phyloP scores from a whole-genome alignment of 2,888 invertebrate genomes.

The Lasioglossum lativentre region DNA sequence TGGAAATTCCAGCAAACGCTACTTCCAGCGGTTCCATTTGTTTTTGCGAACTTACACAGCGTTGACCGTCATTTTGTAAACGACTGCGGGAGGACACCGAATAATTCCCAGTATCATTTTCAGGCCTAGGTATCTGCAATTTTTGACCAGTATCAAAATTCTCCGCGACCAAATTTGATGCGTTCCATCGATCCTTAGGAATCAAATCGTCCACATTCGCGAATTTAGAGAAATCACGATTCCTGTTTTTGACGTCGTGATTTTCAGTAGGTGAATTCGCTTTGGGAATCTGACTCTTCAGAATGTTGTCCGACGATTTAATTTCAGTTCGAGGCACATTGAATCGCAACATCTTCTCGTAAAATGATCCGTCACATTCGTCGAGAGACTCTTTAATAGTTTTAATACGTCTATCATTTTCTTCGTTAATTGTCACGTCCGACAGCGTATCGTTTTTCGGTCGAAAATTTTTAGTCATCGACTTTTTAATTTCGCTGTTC shows the following conservation, averaged over 20 bases:
- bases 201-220: no score
- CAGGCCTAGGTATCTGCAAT: no score
- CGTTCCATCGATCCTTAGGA: no score
- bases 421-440: neutral
- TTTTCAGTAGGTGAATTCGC: neutral
- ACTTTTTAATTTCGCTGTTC: neutral
- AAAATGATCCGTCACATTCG: neutral
- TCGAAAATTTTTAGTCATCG: neutral
- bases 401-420: neutral
- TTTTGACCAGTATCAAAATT: neutral
- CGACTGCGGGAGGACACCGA: neutral
- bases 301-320: neutral
- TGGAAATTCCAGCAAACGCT: neutral
- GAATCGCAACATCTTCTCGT: slow-evolving; percentile 26
- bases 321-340: neutral
- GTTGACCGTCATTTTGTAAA: neutral
- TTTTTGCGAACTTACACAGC: neutral
- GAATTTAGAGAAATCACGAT: no score
- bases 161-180: no score
- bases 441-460: no score
- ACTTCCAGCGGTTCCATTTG: neutral
- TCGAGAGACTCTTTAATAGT: neutral
- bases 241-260: no score
- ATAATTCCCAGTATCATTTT: neutral
- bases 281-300: neutral